These are phyloP conservation scores for Trachelus stipa DNA, from an alignment of 2,888 invertebrate species.

Conservation along the genomic window DNA sequence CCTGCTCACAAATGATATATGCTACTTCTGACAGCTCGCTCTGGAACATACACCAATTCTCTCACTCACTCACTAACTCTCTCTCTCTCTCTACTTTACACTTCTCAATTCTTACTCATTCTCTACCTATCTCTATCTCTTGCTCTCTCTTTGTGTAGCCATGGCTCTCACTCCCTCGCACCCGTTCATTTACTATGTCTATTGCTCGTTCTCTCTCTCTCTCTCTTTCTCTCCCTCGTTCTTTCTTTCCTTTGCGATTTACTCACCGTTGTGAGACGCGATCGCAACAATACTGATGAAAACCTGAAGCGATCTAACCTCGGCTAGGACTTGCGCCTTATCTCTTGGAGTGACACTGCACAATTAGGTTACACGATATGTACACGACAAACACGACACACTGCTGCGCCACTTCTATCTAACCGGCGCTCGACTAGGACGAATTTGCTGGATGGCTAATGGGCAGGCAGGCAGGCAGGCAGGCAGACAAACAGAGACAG, in stretches of 20 bases:
- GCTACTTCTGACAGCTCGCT: not conserved
- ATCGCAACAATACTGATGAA: constrained; percentile 11
- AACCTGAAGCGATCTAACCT: not conserved
- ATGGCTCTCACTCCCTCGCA: not conserved
- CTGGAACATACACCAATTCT: not conserved
- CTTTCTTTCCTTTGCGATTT: constrained; percentile 14
- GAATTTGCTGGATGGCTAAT: not conserved
- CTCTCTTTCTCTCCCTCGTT: constrained; percentile 10
- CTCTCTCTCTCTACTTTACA: not conserved
- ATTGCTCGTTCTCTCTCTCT: constrained; percentile 15
- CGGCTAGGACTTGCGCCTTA: not conserved
- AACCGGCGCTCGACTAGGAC: not conserved
- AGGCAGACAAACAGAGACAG: not conserved
- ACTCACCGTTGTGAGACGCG: constrained; percentile 30
- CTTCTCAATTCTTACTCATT: not conserved
- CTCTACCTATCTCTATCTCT: not conserved
- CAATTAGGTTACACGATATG: constrained; percentile 1
- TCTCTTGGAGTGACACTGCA: constrained; percentile 4
- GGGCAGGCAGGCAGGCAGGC: not conserved
- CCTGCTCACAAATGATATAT: not conserved
- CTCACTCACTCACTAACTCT: not conserved
- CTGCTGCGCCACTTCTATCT: constrained; percentile 44
- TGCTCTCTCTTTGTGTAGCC: not conserved
- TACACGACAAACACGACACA: constrained; percentile 24
- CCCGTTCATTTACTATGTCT: constrained; percentile 9